Base-by-base conservation (phyloP, 2,797 vertebrate species). In the Pipistrellus nathusii region DNA sequence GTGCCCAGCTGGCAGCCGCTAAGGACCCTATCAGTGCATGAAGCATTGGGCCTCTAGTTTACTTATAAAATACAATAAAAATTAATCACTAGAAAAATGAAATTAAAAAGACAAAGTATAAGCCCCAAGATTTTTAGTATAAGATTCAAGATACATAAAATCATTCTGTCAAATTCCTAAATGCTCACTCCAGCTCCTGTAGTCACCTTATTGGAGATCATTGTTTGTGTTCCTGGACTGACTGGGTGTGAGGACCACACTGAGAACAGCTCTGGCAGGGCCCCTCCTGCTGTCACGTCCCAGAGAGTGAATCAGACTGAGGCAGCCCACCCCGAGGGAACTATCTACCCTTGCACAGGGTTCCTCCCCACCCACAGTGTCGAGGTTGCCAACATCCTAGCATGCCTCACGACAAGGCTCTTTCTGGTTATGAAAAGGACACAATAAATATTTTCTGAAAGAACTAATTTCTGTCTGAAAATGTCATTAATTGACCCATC, bases 401-500 rank as follows among this genome's bases (percentile, higher is more conserved):
- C 21, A 23, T 11, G 62, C 12, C 46, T 20, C 53, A 15, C 12
- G 46, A 9, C 14, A 4, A n/a, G n/a, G 32, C 9, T 9, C 55
- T 75, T 90, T 8, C 35, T 41, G 44, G 32, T 55, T n/a, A 91
- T 3, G 10, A 69, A 80, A 68, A 85, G 1, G 5, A 59, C 20
- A 69, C 20, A 73, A 38, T 38, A 80, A 64, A 51, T 32, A 44
- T 76, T 71, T 75, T 44, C 46, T 30, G 73, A 44, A 92, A 77
- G 62, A 84, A 69, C 57, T 59, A 51, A 88, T 68, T 86, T 57
- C 46, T 85, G 44, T 30, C 62, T 83, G 72, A 93, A 76, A 81
- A 84, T 62, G 51, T 21, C 77, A 91, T 2, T 62, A n/a, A 59
- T 18, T 55, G 5, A 84, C 48, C 69, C n/a, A 88, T 51, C 72